Evolutionary conservation across 2,113 vertebrate genomes (phyloP), one percentile per base, ranked within the genome.

Genomic region (Oplegnathus fasciatus): DNA sequence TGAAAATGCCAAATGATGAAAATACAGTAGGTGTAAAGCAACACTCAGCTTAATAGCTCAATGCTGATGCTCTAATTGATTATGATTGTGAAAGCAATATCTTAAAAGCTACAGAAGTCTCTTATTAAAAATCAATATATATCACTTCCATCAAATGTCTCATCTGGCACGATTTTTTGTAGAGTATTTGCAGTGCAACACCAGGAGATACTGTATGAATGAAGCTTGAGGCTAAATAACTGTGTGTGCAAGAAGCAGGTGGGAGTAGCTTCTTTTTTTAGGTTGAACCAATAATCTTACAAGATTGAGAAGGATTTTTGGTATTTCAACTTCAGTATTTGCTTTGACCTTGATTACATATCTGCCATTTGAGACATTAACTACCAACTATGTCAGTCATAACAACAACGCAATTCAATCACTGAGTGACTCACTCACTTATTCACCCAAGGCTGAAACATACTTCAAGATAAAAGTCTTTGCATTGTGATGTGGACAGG

Each of bases 101-200:
- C 93, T 91, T 94, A 93, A 95, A 92, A 95, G 95, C 94, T 91
- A 86, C 80, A 85, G 86, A 92, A 90, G 74, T 87, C 88, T 70
- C 84, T 72, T 90, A 86, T 91, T 86, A 89, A 93, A 93, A 95
- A 94, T 94, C 94, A 85, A 94, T 94, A 90, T 5, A 44, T 80
- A 88, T 93, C 84, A 90, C 90, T 91, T 90, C 80, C 78, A 92
- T 91, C 81, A 86, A 84, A 92, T 71, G 37, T 90, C 46, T 80
- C 83, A 80, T 91, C 86, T 90, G 78, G 77, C 73, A 72, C 88
- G 70, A 86, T 83, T 72, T 90, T 60, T 54, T 50, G n/a, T 32
- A 22, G 65, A 72, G 61, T 55, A 62, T 74, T 65, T 77, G 40
- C 40, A 65, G 65, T 62, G 13, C 5, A 20, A 30, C 57, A 44